Base-by-base conservation (phyloP, 2,888 invertebrate species). In the Acronicta psi region DNA sequence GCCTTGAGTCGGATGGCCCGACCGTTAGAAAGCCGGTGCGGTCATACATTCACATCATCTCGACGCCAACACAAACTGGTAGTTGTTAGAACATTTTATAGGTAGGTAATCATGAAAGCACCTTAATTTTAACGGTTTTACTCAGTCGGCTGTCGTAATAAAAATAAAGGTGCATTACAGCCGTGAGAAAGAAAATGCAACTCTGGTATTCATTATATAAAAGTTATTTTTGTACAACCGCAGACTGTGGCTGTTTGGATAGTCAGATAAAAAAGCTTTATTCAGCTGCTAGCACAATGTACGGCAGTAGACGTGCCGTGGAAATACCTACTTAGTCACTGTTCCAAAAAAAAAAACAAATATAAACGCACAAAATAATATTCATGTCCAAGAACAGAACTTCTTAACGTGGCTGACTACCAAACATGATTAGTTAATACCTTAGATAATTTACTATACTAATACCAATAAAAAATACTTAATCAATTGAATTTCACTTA, bases 21-120 rank as follows among this genome's bases (percentile, higher is more conserved):
- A 85, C 90, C 90, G 91, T 91, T 91, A 91, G 82, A 79, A 83
- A 85, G 84, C 78, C 82, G 81, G 76, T 54, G 66, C 49, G 47
- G 46, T 38, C 79, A 79, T 69, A 82, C 81, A 75, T 77, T 74
- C 81, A 77, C 77, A 75, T 66, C 71, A 70, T 66, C 36, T 44
- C 52, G 38, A 62, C 58, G 55, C 65, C 54, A 60, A 62, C 72
- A 47, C 45, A 47, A 68, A 75, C 72, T 62, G 64, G 63, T 58
- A 76, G 61, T 63, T 51, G 62, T 62, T 59, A 64, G 51, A 66
- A 47, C 57, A 76, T 65, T 64, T 62, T 58, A 65, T 59, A 63
- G 57, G 57, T 69, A 71, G 57, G 57, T 69, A 71, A 77, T 74
- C 65, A 63, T 61, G 59, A 65, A 70, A 54, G 50, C 37, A 59